Evolutionary conservation across 2,888 invertebrate genomes (phyloP).

Genomic region (Volucella inflata): DNA sequence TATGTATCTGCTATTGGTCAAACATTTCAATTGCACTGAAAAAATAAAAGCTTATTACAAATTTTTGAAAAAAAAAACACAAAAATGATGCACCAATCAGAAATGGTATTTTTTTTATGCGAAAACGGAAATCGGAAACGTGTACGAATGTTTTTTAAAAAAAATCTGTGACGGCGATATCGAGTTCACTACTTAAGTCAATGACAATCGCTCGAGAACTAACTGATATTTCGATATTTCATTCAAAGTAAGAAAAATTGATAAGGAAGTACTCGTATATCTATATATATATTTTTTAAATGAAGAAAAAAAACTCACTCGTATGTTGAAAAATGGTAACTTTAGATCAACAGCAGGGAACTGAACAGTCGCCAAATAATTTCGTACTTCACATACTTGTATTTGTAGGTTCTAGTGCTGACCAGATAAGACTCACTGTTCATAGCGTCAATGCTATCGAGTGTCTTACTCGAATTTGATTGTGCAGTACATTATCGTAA

Average conservation of each 20-base stretch:
- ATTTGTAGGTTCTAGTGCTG: too few species aligned
- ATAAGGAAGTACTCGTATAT: conserved; percentile 64
- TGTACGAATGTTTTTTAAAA: background rate
- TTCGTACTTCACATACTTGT: background rate
- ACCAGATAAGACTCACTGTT: too few species aligned
- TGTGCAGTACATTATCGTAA: too few species aligned
- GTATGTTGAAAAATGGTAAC: conserved; percentile 41
- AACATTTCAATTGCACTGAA: conserved; percentile 31
- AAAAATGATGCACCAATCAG: conserved; percentile 5
- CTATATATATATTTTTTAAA: conserved; percentile 42
- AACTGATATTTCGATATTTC: conserved; percentile 66
- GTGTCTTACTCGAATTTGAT: too few species aligned
- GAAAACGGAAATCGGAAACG: conserved; percentile 37
- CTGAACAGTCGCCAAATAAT: conserved; percentile 4
- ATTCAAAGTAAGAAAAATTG: conserved; percentile 72
- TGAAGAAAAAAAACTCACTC: conserved; percentile 6
- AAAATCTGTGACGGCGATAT: background rate
- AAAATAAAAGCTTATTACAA: conserved; percentile 18
- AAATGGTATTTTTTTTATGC: conserved; percentile 29
- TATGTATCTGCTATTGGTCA: conserved; percentile 26
- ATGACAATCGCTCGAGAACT: conserved; percentile 60
- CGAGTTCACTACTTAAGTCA: conserved; percentile 37
- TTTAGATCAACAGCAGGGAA: conserved; percentile 32
- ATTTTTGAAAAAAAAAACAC: conserved; percentile 9
- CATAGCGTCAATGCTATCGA: too few species aligned